These are phyloP conservation scores for Ricordea florida DNA, from an alignment of 92 coral and sea anemone species.

Conservation along the genomic window DNA sequence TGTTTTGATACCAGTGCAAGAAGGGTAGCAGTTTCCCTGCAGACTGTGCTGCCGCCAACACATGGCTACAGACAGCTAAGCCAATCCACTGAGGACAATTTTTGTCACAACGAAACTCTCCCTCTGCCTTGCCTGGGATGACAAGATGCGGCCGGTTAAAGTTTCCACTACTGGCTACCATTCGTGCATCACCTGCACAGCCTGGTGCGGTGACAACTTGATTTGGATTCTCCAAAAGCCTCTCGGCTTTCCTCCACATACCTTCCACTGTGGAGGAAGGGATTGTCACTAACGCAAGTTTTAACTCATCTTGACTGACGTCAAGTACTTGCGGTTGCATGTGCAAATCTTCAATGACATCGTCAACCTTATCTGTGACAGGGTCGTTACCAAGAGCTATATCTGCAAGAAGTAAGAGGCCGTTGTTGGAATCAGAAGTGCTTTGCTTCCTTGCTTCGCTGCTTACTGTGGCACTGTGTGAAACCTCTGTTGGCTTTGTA, in stretches of 20 bases:
- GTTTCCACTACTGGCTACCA: conserved; percentile 43
- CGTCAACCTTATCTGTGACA: conserved; percentile 1
- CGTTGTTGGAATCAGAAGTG: neutral
- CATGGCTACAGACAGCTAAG: conserved; percentile 41
- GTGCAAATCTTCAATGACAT: conserved; percentile 4
- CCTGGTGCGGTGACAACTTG: conserved; percentile 32
- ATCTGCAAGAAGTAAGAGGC: conserved; percentile 26
- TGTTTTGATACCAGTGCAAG: conserved; percentile 14
- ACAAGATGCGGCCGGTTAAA: conserved; percentile 30
- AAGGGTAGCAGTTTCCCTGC: conserved; percentile 14
- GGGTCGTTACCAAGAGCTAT: conserved; percentile 17
- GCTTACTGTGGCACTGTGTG: conserved; percentile 6
- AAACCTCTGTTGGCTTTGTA: conserved; percentile 9
- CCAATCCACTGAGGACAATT: conserved; percentile 50
- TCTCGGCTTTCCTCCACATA: conserved; percentile 20
- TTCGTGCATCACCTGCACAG: conserved; percentile 28
- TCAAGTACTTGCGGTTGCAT: conserved; percentile 10
- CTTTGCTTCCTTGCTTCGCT: neutral
- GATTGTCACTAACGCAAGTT: neutral
- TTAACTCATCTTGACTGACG: conserved; percentile 4
- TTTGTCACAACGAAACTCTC: conserved; percentile 49
- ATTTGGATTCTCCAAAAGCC: conserved; percentile 8
- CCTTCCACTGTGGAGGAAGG: conserved; percentile 29
- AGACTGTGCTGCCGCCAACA: conserved; percentile 44
- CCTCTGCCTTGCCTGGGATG: conserved; percentile 40